phyloP scores from a whole-genome alignment of 92 coral and sea anemone species.

The Palythoa grandis region DNA sequence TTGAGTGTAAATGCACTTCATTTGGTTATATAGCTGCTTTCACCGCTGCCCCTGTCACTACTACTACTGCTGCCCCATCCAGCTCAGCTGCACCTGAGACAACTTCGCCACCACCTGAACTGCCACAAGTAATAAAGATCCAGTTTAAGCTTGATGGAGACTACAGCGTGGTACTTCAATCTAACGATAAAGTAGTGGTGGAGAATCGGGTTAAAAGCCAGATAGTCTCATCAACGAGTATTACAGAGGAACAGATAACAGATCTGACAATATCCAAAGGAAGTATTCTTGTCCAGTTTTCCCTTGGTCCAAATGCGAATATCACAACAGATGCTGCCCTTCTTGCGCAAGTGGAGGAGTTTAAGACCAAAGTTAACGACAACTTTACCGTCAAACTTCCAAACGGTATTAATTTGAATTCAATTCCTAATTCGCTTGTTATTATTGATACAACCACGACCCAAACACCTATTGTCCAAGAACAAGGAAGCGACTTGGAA shows the following conservation, averaged over 20 bases:
- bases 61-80: not conserved
- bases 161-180: not conserved
- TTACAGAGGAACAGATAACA: not conserved
- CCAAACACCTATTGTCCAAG: not conserved
- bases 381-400: conserved; percentile 27
- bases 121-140: not conserved
- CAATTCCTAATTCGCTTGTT: conserved; percentile 15
- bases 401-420: conserved; percentile 7
- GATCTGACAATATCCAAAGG: conserved; percentile 12
- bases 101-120: not conserved
- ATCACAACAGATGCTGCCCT: conserved; percentile 11
- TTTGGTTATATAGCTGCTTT: conserved; percentile 22
- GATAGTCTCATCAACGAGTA: not conserved
- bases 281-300: conserved; percentile 3
- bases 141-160: conserved; percentile 13
- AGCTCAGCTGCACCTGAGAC: too few relatives aligned
- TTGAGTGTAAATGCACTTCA: conserved; percentile 30
- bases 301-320: conserved; percentile 3
- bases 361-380: not conserved
- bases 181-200: not conserved
- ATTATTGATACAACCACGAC: not conserved
- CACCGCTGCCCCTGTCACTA: not conserved
- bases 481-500: not conserved
- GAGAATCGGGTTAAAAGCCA: not conserved
- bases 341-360: conserved; percentile 7